Conservation (phyloP, 1,140 invertebrate species). For the Drosophila ercepeae region DNA sequence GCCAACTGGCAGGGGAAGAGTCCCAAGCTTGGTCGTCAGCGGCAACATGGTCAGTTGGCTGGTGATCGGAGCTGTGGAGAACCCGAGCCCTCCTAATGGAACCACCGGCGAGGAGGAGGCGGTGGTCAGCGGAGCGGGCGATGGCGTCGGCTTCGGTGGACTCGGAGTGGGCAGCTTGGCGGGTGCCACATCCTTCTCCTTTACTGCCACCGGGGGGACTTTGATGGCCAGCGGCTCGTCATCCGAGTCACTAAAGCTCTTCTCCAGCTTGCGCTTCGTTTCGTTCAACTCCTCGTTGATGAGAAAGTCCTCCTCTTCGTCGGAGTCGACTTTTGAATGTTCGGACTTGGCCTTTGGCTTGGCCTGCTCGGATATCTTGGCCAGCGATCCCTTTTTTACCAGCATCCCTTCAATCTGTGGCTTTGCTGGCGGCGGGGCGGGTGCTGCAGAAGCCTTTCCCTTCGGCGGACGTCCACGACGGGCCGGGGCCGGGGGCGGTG, state of each 20-base stretch:
- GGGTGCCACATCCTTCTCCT: slow-evolving; percentile 28
- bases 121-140: background rate
- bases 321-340: slow-evolving; percentile 69
- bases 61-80: slow-evolving; percentile 6
- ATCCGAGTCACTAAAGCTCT: slow-evolving; percentile 86
- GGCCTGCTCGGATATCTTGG: slow-evolving; percentile 54
- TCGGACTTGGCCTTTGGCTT: slow-evolving; percentile 69
- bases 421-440: slow-evolving; percentile 26
- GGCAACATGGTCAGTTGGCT: slow-evolving; percentile 67
- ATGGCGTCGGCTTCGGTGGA: slow-evolving; percentile 8
- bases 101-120: background rate
- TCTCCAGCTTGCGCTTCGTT: slow-evolving; percentile 83
- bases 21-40: slow-evolving; percentile 52
- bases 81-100: background rate
- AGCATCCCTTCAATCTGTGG: slow-evolving; percentile 79
- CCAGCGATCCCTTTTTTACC: slow-evolving; percentile 73
- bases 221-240: slow-evolving; percentile 86
- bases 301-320: slow-evolving; percentile 81
- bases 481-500: slow-evolving; percentile 22
- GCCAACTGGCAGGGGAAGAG: slow-evolving; percentile 5
- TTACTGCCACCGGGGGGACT: slow-evolving; percentile 71
- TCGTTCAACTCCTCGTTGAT: slow-evolving; percentile 80
- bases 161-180: slow-evolving; percentile 15
- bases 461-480: slow-evolving; percentile 73
- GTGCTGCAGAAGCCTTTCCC: slow-evolving; percentile 19